phyloP scores from a whole-genome alignment of 2,797 vertebrate genomes.

The Enteromius trimaculatus region DNA sequence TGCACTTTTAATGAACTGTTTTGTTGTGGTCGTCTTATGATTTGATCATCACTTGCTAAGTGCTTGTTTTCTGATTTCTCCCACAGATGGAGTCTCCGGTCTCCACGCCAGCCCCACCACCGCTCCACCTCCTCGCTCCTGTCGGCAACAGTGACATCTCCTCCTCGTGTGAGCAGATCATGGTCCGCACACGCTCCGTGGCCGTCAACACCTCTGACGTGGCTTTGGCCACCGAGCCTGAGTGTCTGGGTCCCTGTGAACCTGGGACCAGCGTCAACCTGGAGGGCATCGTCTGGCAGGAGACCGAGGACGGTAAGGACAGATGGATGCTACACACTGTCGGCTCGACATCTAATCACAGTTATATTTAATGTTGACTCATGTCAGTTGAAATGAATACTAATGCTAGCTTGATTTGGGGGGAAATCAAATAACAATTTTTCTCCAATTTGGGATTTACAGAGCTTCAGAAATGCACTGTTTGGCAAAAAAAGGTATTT shows the following conservation, averaged over 20 bases:
- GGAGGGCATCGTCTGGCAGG: slow-evolving; percentile 99
- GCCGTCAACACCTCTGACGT: slow-evolving; percentile 97
- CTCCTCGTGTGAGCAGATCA: slow-evolving; percentile 98
- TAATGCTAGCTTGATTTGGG: neutral
- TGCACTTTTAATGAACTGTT: neutral
- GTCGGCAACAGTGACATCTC: slow-evolving; percentile 92
- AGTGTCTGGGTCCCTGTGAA: slow-evolving; percentile 97
- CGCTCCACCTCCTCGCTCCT: slow-evolving; percentile 91
- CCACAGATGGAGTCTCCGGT: slow-evolving; percentile 96
- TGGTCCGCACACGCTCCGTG: slow-evolving; percentile 97
- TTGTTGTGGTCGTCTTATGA: slow-evolving; percentile 16
- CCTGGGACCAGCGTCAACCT: slow-evolving; percentile 98
- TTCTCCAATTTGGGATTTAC: neutral
- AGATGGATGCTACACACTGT: neutral
- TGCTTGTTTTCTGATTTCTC: slow-evolving; percentile 11
- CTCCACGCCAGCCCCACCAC: slow-evolving; percentile 91
- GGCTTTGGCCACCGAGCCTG: slow-evolving; percentile 93
- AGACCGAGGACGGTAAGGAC: slow-evolving; percentile 95
- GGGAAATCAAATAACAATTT: neutral
- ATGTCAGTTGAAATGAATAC: neutral
- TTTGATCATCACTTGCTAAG: slow-evolving; percentile 61
- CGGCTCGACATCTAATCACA: neutral
- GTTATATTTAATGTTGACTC: neutral
- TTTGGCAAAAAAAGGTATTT: neutral
- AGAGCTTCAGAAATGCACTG: neutral